phyloP scores from a whole-genome alignment of 2,888 invertebrate species.

The Capitulum mitella region DNA sequence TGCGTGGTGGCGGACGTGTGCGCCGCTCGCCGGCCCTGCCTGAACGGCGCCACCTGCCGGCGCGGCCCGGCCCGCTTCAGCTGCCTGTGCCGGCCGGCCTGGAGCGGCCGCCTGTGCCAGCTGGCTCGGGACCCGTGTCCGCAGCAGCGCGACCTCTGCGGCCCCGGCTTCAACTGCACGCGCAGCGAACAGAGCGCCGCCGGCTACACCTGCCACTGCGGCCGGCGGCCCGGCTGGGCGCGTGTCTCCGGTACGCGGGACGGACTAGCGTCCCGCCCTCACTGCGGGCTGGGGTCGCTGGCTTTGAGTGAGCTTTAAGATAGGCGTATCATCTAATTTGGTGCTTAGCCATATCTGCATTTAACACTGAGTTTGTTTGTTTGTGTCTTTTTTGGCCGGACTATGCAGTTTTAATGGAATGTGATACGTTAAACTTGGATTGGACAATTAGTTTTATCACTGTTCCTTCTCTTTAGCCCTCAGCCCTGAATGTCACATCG shows the following conservation, averaged over 20 bases:
- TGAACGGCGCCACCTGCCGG: conserved; percentile 7
- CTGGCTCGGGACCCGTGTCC: background rate
- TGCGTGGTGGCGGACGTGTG: conserved; percentile 9
- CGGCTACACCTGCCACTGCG: conserved; percentile 12
- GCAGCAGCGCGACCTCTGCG: background rate
- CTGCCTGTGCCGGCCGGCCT: conserved; percentile 7
- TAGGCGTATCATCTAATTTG: too few relatives aligned
- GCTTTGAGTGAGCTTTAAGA: too few relatives aligned
- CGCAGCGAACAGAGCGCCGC: background rate
- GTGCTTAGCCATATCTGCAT: too few relatives aligned
- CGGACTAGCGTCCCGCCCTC: too few relatives aligned
- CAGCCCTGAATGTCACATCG: background rate
- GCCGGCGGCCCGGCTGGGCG: background rate
- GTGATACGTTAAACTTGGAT: too few relatives aligned
- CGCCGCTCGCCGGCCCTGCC: background rate
- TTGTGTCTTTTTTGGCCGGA: too few relatives aligned
- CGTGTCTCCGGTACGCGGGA: background rate
- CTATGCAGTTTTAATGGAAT: too few relatives aligned
- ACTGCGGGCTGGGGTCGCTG: too few relatives aligned
- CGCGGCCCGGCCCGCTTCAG: conserved; percentile 1
- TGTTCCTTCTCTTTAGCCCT: background rate
- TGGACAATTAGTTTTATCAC: too few relatives aligned
- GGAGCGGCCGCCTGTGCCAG: conserved; percentile 1
- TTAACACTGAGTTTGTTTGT: too few relatives aligned
- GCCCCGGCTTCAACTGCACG: background rate